Evolutionary conservation across 2,113 vertebrate genomes (phyloP).

Genomic region (Sylvilagus bachmani): DNA sequence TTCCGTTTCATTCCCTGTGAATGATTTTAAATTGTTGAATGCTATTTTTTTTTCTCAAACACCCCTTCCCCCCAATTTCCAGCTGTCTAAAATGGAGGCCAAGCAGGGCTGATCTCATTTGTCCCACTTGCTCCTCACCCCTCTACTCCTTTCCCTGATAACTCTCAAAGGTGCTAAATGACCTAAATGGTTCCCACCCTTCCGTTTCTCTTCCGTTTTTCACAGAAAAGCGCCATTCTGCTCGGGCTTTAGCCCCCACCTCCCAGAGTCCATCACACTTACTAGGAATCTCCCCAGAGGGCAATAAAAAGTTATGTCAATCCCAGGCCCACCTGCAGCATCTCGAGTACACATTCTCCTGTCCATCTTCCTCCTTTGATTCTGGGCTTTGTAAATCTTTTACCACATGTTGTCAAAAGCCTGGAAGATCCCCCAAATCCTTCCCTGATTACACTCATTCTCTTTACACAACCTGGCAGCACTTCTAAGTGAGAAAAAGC

Average conservation of each 20-base stretch:
- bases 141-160: not conserved
- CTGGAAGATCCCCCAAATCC: constrained; percentile 80
- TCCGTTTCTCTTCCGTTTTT: not conserved
- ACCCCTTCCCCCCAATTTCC: not conserved
- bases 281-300: constrained; percentile 68
- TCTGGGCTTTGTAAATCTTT: constrained; percentile 82
- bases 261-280: not conserved
- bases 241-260: not conserved
- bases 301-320: constrained; percentile 68
- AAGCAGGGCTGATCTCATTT: not conserved
- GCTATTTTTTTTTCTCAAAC: not conserved
- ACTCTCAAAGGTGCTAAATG: not conserved
- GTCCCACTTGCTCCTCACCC: not conserved
- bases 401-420: constrained; percentile 81
- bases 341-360: constrained; percentile 70
- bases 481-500: constrained; percentile 84
- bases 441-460: constrained; percentile 75
- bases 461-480: constrained; percentile 82
- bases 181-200: constrained; percentile 48
- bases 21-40: not conserved
- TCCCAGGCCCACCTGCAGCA: constrained; percentile 70
- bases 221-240: constrained; percentile 45
- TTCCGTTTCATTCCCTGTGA: constrained; percentile 48
- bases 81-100: not conserved
- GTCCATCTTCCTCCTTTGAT: constrained; percentile 77